Evolutionary conservation across 1,140 invertebrate species (phyloP), one percentile per base, ranked within the genome.

Genomic region (Hesperophylax magnus): DNA sequence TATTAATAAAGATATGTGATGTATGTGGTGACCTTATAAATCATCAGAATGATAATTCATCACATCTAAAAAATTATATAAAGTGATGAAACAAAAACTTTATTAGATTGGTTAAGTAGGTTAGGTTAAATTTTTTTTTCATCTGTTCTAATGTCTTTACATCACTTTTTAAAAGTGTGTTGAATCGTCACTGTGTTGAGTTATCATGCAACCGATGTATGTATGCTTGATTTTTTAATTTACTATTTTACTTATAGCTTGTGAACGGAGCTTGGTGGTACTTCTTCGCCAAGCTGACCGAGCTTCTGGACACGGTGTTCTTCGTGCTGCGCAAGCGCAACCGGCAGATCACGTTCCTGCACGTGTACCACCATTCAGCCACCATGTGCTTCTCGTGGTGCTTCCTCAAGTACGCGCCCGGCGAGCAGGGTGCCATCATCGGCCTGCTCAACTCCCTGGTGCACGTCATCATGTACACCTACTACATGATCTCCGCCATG

Each of bases 321-420:
- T 97, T 97, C 86, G 93, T 97, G 6, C 85, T 96, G 34, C 90
- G 95, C n/a, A 96, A 96, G 86, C 95, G 95, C 80, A 90, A 93
- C 65, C 92, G 92, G 31, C 94, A 96, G 90, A 92, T 96, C 20
- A 92, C 93, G 0, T 94, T 94, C 84, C 91, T 97, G 1, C 95
- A 97, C 85, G 88, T 95, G 0, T 95, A 94, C 84, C 94, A 95
- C 84, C 94, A 95, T 84, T 89, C 92, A 0, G 86, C 94, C 82
- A 95, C 95, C 93, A 90, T 91, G 65, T 83, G 92, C 4, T 90
- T 91, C 72, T 89, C 90, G 0, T 93, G 92, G 92, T 88, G 88
- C 76, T 91, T 91, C 80, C 85, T 91, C 2, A 92, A 92, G 85
- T 93, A 91, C 79, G 86, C 92, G 5, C 89, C 92, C 31, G 92